Evolutionary conservation across 2,113 vertebrate species (phyloP).

Genomic region (Synodontis membranacea): DNA sequence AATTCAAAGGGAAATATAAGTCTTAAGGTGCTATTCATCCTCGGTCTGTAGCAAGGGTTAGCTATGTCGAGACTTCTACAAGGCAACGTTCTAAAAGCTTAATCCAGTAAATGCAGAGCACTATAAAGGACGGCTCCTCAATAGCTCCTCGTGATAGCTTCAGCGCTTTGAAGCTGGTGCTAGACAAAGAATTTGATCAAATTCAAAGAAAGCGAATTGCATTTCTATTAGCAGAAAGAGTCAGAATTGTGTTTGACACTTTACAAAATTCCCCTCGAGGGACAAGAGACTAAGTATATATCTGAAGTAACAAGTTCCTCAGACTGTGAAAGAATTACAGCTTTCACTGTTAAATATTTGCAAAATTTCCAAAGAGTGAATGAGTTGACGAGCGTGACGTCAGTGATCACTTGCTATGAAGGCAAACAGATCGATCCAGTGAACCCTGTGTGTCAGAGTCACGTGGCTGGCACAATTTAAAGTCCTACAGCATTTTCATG

Average conservation of each 20-base stretch:
- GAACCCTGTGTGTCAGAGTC: slow-evolving; percentile 29
- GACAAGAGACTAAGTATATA: slow-evolving; percentile 17
- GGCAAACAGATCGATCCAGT: slow-evolving; percentile 34
- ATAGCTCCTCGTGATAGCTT: not conserved
- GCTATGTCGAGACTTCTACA: slow-evolving; percentile 39
- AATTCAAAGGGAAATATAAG: slow-evolving; percentile 67
- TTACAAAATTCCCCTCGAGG: slow-evolving; percentile 17
- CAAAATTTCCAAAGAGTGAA: slow-evolving; percentile 13
- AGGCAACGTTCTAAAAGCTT: slow-evolving; percentile 38
- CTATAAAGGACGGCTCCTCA: slow-evolving; percentile 7
- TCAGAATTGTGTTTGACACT: slow-evolving; percentile 33
- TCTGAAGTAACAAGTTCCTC: slow-evolving; percentile 35
- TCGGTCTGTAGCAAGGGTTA: slow-evolving; percentile 65
- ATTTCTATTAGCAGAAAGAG: slow-evolving; percentile 26
- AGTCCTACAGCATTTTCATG: slow-evolving; percentile 9
- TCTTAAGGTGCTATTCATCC: slow-evolving; percentile 73
- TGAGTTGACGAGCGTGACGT: not conserved
- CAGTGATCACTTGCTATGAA: not conserved
- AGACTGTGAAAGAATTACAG: slow-evolving; percentile 12
- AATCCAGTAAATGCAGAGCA: slow-evolving; percentile 40
- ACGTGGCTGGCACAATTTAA: slow-evolving; percentile 4
- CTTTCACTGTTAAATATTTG: slow-evolving; percentile 7
- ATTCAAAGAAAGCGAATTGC: slow-evolving; percentile 36
- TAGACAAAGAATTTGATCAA: slow-evolving; percentile 8
- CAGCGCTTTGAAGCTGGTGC: slow-evolving; percentile 11